Evolutionary conservation across 2,888 invertebrate species (phyloP).

Genomic region (Furcula furcula): DNA sequence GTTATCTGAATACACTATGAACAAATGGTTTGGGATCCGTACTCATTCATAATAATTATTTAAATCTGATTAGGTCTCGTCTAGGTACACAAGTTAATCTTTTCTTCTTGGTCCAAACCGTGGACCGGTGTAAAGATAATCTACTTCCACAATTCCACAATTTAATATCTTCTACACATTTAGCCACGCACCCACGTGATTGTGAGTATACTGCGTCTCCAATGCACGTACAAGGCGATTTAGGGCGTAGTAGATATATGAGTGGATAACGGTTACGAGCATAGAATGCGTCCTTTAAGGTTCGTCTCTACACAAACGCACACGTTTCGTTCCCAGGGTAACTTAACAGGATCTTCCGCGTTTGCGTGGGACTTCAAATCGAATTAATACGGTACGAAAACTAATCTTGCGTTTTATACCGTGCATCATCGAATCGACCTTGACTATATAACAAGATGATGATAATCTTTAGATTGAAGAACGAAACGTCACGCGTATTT

Average conservation of each 20-base stretch:
- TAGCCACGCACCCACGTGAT: slow-evolving; percentile 4
- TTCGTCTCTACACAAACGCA: slow-evolving; percentile 14
- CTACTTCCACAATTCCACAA: slow-evolving; percentile 1
- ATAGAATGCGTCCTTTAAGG: slow-evolving; percentile 35
- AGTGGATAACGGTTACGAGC: slow-evolving; percentile 44
- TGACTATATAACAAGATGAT: slow-evolving; percentile 50
- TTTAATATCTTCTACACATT: slow-evolving; percentile 1
- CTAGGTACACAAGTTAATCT: neutral
- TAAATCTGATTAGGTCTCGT: neutral
- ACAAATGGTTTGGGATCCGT: no score
- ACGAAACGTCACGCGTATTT: slow-evolving; percentile 59
- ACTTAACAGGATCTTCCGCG: slow-evolving; percentile 14
- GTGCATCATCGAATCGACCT: slow-evolving; percentile 42
- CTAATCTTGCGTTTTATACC: slow-evolving; percentile 18
- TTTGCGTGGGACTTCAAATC: slow-evolving; percentile 8
- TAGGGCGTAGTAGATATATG: slow-evolving; percentile 46
- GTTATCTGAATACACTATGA: no score
- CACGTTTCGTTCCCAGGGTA: slow-evolving; percentile 10
- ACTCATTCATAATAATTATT: no score
- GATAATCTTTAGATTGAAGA: slow-evolving; percentile 50
- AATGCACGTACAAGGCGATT: slow-evolving; percentile 42
- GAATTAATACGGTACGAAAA: slow-evolving; percentile 3
- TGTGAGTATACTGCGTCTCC: slow-evolving; percentile 8
- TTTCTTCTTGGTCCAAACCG: neutral
- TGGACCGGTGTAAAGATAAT: slow-evolving; percentile 3